Evolutionary conservation across 2,797 vertebrate species (phyloP).

Genomic region (Rhynchonycteris naso): DNA sequence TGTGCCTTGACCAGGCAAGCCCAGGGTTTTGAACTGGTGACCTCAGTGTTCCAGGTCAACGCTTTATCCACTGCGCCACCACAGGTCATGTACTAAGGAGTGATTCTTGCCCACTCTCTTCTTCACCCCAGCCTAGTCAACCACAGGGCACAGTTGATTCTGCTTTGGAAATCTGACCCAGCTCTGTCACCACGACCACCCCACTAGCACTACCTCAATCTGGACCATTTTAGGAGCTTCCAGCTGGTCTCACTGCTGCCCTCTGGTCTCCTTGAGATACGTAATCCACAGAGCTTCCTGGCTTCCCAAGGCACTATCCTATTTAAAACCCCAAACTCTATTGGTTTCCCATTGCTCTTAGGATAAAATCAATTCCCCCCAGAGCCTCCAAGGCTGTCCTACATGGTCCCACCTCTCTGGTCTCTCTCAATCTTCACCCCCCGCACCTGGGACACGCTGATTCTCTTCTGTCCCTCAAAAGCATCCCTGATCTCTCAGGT

Average conservation of each 20-base stretch:
- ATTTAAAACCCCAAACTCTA: background rate
- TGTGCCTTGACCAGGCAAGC: too few relatives aligned
- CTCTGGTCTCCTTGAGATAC: background rate
- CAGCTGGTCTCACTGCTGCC: background rate
- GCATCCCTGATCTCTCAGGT: background rate
- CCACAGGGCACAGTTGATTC: background rate
- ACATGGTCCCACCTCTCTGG: background rate
- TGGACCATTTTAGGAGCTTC: background rate
- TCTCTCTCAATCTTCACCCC: background rate
- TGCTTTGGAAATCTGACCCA: background rate
- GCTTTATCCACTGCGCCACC: too few relatives aligned
- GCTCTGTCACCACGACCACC: background rate
- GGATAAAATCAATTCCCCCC: background rate
- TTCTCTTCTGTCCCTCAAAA: background rate
- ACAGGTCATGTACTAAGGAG: too few relatives aligned
- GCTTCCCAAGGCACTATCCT: background rate
- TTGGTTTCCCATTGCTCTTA: background rate
- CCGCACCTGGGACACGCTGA: background rate
- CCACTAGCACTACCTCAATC: background rate
- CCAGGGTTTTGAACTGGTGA: too few relatives aligned
- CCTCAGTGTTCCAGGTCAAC: too few relatives aligned
- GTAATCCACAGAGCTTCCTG: background rate
- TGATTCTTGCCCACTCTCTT: background rate
- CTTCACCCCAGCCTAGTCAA: background rate
- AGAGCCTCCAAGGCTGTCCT: background rate